Conservation (phyloP, 2,797 vertebrate species). For the Pseudochirops cupreus region DNA sequence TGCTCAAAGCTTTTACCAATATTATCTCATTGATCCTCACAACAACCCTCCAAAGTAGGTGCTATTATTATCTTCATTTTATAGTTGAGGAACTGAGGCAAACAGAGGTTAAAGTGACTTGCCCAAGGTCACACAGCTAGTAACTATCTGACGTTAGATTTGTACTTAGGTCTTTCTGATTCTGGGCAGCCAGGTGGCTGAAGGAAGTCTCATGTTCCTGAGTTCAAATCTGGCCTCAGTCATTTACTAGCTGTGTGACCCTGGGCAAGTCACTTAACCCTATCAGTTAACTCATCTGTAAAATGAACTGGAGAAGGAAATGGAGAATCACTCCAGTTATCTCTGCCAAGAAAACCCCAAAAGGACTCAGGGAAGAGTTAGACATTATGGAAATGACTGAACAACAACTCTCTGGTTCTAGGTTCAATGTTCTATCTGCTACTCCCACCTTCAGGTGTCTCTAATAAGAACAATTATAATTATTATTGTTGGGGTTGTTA, state of each 20-base stretch:
- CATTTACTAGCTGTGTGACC: not conserved
- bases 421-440: not conserved
- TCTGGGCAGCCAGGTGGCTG: not conserved
- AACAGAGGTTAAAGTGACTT: not conserved
- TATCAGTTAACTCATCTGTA: not conserved
- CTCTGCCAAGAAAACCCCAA: not conserved
- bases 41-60: not conserved
- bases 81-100: not conserved
- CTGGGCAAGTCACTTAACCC: not conserved
- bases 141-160: not conserved
- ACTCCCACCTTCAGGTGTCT: not conserved
- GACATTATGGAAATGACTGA: not conserved
- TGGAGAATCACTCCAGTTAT: not conserved
- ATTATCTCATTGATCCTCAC: not conserved
- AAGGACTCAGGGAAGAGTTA: not conserved
- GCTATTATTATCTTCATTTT: not conserved
- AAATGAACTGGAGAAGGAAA: not conserved
- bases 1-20: not conserved
- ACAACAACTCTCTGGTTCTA: not conserved
- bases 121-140: not conserved
- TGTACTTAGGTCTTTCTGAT: not conserved
- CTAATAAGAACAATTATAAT: not conserved
- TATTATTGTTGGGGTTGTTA: not conserved
- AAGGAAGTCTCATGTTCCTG: not conserved
- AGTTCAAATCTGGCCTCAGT: not conserved